phyloP scores from a whole-genome alignment of 1,140 invertebrate genomes.

The Drosophila suzukii region DNA sequence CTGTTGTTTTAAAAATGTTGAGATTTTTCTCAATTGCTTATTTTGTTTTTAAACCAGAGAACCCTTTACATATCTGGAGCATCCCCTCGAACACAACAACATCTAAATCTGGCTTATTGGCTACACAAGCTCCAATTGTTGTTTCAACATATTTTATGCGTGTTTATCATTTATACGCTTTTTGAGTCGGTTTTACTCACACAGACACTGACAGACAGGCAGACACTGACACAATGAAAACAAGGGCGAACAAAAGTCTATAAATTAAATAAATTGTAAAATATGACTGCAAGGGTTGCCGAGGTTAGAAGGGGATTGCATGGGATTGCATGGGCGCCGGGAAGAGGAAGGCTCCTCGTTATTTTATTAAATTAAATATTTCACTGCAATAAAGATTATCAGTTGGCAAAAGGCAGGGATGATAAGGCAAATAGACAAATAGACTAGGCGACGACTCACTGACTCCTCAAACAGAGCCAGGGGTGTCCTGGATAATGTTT shows the following conservation, averaged over 20 bases:
- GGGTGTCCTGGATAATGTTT: constrained; percentile 30
- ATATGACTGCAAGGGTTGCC: constrained; percentile 49
- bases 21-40: no score
- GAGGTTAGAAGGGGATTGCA: background rate
- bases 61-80: background rate
- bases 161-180: constrained; percentile 81
- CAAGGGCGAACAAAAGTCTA: constrained; percentile 42
- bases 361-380: constrained; percentile 83
- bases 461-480: constrained; percentile 57
- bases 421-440: constrained; percentile 73
- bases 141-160: constrained; percentile 74
- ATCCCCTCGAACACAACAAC: constrained; percentile 15
- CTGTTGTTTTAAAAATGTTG: no score
- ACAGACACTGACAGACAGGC: constrained; percentile 5
- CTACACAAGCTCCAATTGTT: constrained; percentile 56
- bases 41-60: background rate
- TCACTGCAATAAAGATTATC: constrained; percentile 81
- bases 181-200: constrained; percentile 38
- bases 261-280: constrained; percentile 83
- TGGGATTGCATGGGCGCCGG: background rate
- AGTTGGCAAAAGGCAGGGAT: constrained; percentile 69
- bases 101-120: constrained; percentile 51
- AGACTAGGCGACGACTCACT: constrained; percentile 67
- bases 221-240: constrained; percentile 33
- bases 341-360: constrained; percentile 5